Conservation (phyloP, 2,113 vertebrate species). For the human region GRCh38 chr2:142822501-142823000, state of each 20-base stretch:
- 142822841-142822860: neutral
- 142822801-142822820: conserved; percentile 12
- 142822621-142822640: neutral
- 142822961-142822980: neutral
- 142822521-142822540: neutral
- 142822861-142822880: neutral
- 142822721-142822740: neutral
- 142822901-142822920: neutral
- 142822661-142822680: neutral
- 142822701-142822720: neutral
- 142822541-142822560: neutral
- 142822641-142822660: neutral
- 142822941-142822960: neutral
- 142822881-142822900: neutral
- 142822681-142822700: neutral
- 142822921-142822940: neutral
- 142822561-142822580: neutral
- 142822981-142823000: neutral
- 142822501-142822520: neutral
- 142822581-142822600: neutral
- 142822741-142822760: neutral
- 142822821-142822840: neutral
- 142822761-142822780: neutral
- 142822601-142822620: neutral
- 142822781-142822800: neutral